These are phyloP conservation scores for Apteryx mantelli DNA, from an alignment of 2,113 vertebrate species.

Conservation along the genomic window DNA sequence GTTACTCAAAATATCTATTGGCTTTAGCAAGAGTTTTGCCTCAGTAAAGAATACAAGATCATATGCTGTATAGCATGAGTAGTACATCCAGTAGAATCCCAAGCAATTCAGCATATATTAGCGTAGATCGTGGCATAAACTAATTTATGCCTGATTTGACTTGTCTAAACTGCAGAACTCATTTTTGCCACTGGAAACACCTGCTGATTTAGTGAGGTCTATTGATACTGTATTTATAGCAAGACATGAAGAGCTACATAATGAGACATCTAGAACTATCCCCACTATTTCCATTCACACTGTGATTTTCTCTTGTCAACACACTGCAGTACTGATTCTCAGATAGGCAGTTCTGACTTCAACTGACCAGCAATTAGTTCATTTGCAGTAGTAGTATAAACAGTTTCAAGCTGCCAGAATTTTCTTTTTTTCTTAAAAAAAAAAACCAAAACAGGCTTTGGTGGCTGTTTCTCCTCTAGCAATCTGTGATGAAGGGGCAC, in stretches of 20 bases:
- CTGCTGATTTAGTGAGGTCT: constrained; percentile 27
- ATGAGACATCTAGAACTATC: constrained; percentile 3
- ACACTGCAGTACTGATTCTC: background rate
- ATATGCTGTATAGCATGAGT: background rate
- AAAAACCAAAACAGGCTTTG: background rate
- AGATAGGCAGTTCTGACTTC: background rate
- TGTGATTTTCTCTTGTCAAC: background rate
- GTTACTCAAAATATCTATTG: background rate
- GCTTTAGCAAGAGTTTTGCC: background rate
- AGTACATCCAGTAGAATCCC: background rate
- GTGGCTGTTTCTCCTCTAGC: background rate
- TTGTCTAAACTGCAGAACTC: background rate
- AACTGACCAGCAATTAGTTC: background rate
- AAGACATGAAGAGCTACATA: constrained; percentile 7
- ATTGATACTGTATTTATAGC: background rate
- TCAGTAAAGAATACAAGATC: background rate
- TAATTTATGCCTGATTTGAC: background rate
- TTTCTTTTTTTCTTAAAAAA: background rate
- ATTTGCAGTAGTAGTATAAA: background rate
- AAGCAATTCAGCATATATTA: background rate
- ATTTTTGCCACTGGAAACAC: background rate
- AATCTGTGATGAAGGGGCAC: background rate
- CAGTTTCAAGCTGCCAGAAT: background rate
- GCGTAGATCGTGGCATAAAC: background rate
- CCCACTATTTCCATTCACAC: background rate